Base-by-base conservation (phyloP, 2,888 invertebrate species). In the Drosophila parthenogenetica region DNA sequence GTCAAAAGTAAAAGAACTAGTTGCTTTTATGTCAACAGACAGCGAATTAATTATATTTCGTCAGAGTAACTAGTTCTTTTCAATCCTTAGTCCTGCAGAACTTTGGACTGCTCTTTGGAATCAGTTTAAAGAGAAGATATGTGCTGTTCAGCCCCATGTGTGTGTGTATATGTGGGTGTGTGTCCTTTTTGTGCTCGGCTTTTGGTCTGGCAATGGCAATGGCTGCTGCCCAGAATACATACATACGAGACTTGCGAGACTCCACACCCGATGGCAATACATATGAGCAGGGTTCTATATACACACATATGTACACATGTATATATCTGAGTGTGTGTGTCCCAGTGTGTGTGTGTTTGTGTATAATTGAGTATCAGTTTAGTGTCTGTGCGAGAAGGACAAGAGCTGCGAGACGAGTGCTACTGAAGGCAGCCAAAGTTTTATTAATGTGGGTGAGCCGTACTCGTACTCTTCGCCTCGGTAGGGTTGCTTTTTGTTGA, bases 321-420 rank as follows among this genome's bases (percentile, higher is more conserved):
- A 42, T 43, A 22, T 43, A 48, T 40, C 22, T 55, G 45, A 17
- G 19, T 48, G 40, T 35, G 29, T 29, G 11, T 37, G 35, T 61
- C 57, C 16, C 54, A 53, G 65, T 61, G 63, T 65, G 65, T 63
- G 55, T 75, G 55, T 77, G 63, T 71, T 61, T 72, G 73, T 73
- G 87, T 84, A 84, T 84, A 84, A 84, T 84, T 84, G 83, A 84
- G 83, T 84, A 84, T 87, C 83, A 84, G 87, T 84, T 87, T 75
- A 84, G 84, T 77, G 84, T 77, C 78, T 87, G 83, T 66, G 63
- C 64, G 57, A 69, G 69, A 73, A 69, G 54, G 62, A 59, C 13
- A 4, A 35, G 35, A 35, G 35, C 35, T 35, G 35, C 8, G 35
- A 35, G 35, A 11, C 35, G 29, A 29, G 29, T 29, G 29, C 29